Base-by-base conservation (phyloP, 2,888 invertebrate genomes). In the Isoperla grammatica region DNA sequence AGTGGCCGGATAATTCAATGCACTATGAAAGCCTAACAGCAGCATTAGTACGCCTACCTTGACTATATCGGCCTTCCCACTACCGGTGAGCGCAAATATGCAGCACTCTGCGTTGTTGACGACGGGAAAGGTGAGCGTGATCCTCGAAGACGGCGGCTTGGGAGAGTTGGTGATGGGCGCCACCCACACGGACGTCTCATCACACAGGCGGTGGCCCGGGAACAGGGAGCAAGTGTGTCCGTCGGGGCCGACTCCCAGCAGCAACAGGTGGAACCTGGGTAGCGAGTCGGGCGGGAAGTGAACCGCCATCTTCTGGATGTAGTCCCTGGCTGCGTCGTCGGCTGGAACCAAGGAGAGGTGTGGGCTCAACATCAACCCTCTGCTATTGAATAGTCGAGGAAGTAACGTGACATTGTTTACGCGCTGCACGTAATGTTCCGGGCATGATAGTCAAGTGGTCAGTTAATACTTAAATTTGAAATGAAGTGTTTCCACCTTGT, bases 221-320 rank as follows among this genome's bases (percentile, higher is more conserved):
- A 99, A 99, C 13, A 99, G 75, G 0, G 98, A 98, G 71, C 96
- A 96, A 0, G 97, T 98, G 74, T 99, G 99, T 0, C 98, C 98
- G 72, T 99, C 99, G 0, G 96, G 97, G 0, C 99, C 99, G 85
- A 98, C 88, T 12, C 99, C 99, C 19, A 99, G 78, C 9, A 99
- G 78, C 0, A 98, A 76, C 50, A 97, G 73, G 75, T 99, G 95
- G 72, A 97, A 95, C 63, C 79, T 72, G 0, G 92, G 91, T 57
- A 82, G 68, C 8, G 65, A 70, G n/a, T 71, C 78, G 54, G 71
- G 81, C 64, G 76, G 79, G 66, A 91, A 89, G 58, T 80, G 80
- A 9, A 75, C 72, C 55, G 78, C 76, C 68, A 93, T 76, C 73
- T 88, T 83, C 64, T 81, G 77, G 53, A 79, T 79, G 71, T 93